These are phyloP conservation scores for Lucifuga dentata DNA, from an alignment of 2,113 vertebrate genomes.

Conservation along the genomic window DNA sequence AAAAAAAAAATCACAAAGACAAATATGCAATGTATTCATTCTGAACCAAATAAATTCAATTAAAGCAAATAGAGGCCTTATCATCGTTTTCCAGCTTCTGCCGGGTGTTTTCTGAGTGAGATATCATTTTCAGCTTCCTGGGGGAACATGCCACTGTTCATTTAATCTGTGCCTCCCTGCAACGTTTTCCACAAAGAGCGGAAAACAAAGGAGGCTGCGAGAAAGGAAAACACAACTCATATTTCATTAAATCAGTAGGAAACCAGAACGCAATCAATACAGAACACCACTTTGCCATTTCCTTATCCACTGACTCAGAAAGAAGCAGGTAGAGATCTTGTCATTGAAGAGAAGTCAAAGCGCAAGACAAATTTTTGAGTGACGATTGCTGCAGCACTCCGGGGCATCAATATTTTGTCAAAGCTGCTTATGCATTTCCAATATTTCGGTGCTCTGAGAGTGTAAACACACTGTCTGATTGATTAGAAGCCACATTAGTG, in stretches of 20 bases:
- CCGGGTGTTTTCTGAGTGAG: slow-evolving; percentile 35
- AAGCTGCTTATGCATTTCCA: slow-evolving; percentile 7
- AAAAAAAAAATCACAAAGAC: too few species aligned
- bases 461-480: slow-evolving; percentile 16
- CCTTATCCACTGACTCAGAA: slow-evolving; percentile 40
- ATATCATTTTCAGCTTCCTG: slow-evolving; percentile 67
- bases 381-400: background rate
- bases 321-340: background rate
- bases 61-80: slow-evolving; percentile 51
- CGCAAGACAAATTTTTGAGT: slow-evolving; percentile 16
- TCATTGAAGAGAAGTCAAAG: background rate
- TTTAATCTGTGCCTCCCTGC: slow-evolving; percentile 57
- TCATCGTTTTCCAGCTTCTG: slow-evolving; percentile 50
- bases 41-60: slow-evolving; percentile 36
- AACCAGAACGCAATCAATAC: slow-evolving; percentile 64
- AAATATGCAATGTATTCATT: slow-evolving; percentile 4
- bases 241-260: slow-evolving; percentile 63
- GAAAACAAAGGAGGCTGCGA: slow-evolving; percentile 47
- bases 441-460: background rate
- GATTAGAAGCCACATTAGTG: slow-evolving; percentile 21
- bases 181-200: slow-evolving; percentile 52
- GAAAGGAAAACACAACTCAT: slow-evolving; percentile 46
- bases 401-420: slow-evolving; percentile 17
- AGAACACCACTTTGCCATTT: slow-evolving; percentile 44
- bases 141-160: slow-evolving; percentile 50